A percentile compares a stretch with the other conserved stretches of the same genome.
phyloP scores from a whole-genome alignment of 1,140 invertebrate genomes.

The Tetragonula clypearis region DNA sequence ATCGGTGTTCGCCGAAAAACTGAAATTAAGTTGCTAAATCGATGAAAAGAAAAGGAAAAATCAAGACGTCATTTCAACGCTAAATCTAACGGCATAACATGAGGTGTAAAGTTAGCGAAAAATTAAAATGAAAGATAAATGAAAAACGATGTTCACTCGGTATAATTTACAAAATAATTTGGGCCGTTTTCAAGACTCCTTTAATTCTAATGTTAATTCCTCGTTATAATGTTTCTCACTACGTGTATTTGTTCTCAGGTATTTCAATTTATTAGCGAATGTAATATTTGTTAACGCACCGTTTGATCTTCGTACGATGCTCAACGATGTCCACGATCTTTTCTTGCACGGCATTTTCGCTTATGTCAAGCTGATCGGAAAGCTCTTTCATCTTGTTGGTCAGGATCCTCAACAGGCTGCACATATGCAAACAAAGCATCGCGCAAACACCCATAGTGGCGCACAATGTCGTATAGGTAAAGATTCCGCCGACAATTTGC shows the following conservation, averaged over 20 bases:
- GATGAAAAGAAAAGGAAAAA: too few species aligned
- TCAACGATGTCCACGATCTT: neutral
- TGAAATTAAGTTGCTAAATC: neutral
- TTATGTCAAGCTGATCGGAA: neutral
- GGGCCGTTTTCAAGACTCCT: too few species aligned
- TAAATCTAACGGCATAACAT: too few species aligned
- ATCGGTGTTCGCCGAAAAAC: neutral
- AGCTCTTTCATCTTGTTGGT: slow-evolving; percentile 45
- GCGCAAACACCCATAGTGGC: slow-evolving; percentile 58
- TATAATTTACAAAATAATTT: too few species aligned
- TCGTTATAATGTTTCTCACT: too few species aligned
- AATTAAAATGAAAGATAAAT: too few species aligned
- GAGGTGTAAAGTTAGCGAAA: too few species aligned
- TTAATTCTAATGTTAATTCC: too few species aligned
- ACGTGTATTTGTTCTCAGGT: too few species aligned
- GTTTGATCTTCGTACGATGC: neutral
- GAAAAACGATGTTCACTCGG: too few species aligned
- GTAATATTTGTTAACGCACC: neutral
- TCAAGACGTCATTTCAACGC: too few species aligned
- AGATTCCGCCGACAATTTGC: slow-evolving; percentile 35
- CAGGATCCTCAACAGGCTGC: slow-evolving; percentile 67
- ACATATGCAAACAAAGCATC: slow-evolving; percentile 66
- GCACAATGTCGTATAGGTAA: slow-evolving; percentile 55
- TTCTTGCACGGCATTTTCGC: neutral
- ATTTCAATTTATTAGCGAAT: too few species aligned